Percentiles rank a stretch among this genome's conserved stretches.
Conservation (phyloP, 2,888 invertebrate genomes). For the Hypolimnas misippus region DNA sequence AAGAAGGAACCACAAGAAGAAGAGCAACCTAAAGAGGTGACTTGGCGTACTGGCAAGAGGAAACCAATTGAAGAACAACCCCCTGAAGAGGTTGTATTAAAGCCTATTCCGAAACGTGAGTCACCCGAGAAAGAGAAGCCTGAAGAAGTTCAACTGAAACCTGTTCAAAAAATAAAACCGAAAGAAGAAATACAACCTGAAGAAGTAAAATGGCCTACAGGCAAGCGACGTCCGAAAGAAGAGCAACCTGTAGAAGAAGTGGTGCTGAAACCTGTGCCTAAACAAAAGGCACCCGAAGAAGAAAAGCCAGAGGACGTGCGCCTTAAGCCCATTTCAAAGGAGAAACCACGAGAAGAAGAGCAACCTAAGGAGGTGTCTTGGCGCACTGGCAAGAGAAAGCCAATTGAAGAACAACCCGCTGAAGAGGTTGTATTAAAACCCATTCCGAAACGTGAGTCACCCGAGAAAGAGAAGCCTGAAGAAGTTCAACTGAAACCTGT, state of each 20-base stretch:
- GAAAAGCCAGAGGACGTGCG: constrained; percentile 53
- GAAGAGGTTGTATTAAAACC: constrained; percentile 76
- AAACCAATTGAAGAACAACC: constrained; percentile 55
- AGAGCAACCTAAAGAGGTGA: constrained; percentile 58
- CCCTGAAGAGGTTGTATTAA: constrained; percentile 65
- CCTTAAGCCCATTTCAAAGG: constrained; percentile 46
- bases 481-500: constrained; percentile 54
- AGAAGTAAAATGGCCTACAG: constrained; percentile 56
- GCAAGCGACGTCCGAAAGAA: constrained; percentile 54
- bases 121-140: constrained; percentile 57
- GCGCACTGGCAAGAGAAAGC: constrained; percentile 60
- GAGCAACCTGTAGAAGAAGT: constrained; percentile 64
- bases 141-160: constrained; percentile 53
- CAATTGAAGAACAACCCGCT: constrained; percentile 52
- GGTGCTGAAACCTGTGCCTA: constrained; percentile 62
- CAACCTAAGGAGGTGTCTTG: constrained; percentile 59
- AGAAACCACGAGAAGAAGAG: constrained; percentile 55
- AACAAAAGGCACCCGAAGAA: constrained; percentile 54
- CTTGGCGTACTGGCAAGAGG: constrained; percentile 60
- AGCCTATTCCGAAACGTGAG: constrained; percentile 64
- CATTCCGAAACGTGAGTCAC: constrained; percentile 56
- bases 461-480: constrained; percentile 54
- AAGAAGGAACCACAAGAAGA: constrained; percentile 58
- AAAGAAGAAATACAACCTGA: constrained; percentile 51
- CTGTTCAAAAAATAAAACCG: constrained; percentile 42